Evolutionary conservation across 2,113 vertebrate genomes (phyloP).

Genomic region (Platichthys stellatus): DNA sequence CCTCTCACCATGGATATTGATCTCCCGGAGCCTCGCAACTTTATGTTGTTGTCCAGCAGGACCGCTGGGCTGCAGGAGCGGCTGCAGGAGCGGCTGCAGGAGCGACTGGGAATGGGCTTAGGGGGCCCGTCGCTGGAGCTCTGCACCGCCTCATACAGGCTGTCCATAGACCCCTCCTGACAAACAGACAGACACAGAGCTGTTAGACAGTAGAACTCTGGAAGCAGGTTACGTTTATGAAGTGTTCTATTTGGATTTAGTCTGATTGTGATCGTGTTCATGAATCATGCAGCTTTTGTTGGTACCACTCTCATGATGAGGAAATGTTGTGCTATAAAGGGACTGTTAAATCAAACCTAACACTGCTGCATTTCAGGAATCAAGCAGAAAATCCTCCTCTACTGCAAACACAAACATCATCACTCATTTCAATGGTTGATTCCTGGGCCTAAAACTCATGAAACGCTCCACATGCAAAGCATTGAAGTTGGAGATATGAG

Average conservation of each 20-base stretch:
- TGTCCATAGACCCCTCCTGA: constrained; percentile 94
- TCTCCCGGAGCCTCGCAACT: constrained; percentile 68
- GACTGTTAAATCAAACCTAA: neutral
- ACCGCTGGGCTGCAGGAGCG: constrained; percentile 69
- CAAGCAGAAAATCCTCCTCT: neutral
- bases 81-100: constrained; percentile 60
- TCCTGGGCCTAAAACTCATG: neutral
- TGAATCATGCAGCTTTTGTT: too few species aligned
- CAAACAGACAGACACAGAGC: constrained; percentile 21
- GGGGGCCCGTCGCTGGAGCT: constrained; percentile 76
- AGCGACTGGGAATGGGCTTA: constrained; percentile 59
- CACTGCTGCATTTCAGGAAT: neutral
- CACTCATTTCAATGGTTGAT: neutral
- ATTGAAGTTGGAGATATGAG: neutral
- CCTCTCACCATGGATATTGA: constrained; percentile 84
- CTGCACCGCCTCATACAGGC: constrained; percentile 89
- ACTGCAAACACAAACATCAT: too few species aligned
- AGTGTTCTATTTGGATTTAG: too few species aligned
- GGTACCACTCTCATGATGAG: neutral
- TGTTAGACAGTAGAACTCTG: neutral
- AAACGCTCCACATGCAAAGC: neutral
- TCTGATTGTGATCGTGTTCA: too few species aligned
- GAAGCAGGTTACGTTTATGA: too few species aligned
- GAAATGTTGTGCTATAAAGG: neutral
- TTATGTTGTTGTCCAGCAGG: constrained; percentile 52